Evolutionary conservation across 2,113 vertebrate species (phyloP).

Genomic region (Nematolebias whitei): DNA sequence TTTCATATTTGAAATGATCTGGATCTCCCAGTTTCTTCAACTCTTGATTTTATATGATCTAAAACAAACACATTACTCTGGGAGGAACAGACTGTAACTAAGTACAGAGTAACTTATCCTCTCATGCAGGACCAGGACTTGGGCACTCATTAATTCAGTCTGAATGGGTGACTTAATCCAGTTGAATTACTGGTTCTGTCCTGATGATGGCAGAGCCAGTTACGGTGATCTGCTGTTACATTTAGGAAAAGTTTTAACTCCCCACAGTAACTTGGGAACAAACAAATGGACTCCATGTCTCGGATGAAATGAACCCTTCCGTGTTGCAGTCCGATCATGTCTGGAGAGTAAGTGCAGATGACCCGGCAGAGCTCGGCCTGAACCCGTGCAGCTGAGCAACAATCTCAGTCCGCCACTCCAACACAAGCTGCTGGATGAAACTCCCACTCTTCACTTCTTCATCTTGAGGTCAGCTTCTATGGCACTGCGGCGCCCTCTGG

Average conservation of each 20-base stretch:
- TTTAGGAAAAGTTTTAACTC: constrained; percentile 46
- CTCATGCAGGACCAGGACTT: neutral
- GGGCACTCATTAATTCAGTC: neutral
- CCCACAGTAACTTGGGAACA: constrained; percentile 65
- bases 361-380: constrained; percentile 3
- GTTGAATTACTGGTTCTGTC: neutral
- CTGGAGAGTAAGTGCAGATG: constrained; percentile 50
- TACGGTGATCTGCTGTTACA: constrained; percentile 39
- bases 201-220: constrained; percentile 25
- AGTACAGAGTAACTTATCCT: neutral
- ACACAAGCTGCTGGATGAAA: constrained; percentile 1
- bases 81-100: constrained; percentile 4
- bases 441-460: constrained; percentile 87
- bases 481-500: constrained; percentile 96
- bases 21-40: constrained; percentile 53
- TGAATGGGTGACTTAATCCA: neutral
- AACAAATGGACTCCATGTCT: constrained; percentile 54
- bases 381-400: constrained; percentile 14
- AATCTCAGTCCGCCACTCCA: constrained; percentile 7
- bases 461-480: constrained; percentile 99
- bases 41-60: constrained; percentile 17
- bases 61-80: neutral
- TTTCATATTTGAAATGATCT: constrained; percentile 12
- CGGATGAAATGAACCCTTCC: constrained; percentile 32
- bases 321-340: constrained; percentile 28